Percentiles rank a stretch among this genome's conserved stretches.
Evolutionary conservation across 2,888 invertebrate genomes (phyloP).

Genomic region (Nymphalis c-album): DNA sequence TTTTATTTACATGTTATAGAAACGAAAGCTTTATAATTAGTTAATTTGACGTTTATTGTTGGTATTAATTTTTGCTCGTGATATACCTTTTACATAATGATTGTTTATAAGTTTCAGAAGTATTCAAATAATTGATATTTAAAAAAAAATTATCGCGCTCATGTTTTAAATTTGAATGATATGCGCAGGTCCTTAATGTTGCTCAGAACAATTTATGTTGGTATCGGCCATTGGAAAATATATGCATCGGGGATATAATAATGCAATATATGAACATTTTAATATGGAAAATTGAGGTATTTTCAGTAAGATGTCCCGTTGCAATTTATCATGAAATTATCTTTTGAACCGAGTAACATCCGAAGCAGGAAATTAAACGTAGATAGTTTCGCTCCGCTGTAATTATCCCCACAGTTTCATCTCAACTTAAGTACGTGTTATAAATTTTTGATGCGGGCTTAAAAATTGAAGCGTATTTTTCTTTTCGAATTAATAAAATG

Average conservation of each 20-base stretch:
- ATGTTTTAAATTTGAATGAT: background rate
- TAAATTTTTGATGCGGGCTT: conserved; percentile 4
- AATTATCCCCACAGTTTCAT: conserved; percentile 14
- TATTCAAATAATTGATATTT: no score
- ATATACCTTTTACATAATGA: no score
- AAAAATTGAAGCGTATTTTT: conserved; percentile 1
- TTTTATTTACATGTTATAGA: no score
- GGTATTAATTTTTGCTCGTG: no score
- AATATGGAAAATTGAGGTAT: conserved; percentile 16
- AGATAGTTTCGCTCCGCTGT: conserved; percentile 16
- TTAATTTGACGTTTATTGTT: no score
- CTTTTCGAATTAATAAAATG: background rate
- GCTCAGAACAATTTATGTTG: conserved; percentile 14
- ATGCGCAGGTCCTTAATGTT: conserved; percentile 15
- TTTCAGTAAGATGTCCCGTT: conserved; percentile 17
- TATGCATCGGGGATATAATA: conserved; percentile 16
- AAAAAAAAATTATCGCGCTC: no score
- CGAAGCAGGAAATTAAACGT: conserved; percentile 24
- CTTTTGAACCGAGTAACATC: conserved; percentile 10
- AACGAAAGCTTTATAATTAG: no score
- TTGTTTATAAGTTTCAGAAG: no score
- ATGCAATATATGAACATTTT: conserved; percentile 9
- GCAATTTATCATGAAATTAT: conserved; percentile 17
- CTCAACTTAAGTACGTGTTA: conserved; percentile 4
- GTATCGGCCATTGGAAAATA: conserved; percentile 12